Evolutionary conservation across 1,140 invertebrate genomes (phyloP).

Genomic region (Drosophila seguyi): DNA sequence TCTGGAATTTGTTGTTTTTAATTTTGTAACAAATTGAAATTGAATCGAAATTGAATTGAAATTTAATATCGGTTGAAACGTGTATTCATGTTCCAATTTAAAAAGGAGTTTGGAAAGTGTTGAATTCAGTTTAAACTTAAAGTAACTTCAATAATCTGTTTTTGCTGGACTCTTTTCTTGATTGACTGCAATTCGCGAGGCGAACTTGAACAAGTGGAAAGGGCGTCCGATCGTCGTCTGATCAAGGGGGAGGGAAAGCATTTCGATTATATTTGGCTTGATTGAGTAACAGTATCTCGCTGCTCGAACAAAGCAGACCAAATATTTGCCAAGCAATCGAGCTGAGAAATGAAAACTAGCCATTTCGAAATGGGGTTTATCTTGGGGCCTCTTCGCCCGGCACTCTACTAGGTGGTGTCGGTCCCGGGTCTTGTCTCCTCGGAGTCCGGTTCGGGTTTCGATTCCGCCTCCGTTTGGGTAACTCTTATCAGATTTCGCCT

Average conservation of each 20-base stretch:
- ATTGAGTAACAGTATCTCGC: slow-evolving; percentile 60
- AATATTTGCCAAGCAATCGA: slow-evolving; percentile 81
- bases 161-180: not conserved
- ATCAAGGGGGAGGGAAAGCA: not conserved
- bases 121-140: not conserved
- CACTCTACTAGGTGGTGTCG: slow-evolving; percentile 37
- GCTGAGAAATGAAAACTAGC: slow-evolving; percentile 75
- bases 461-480: slow-evolving; percentile 15
- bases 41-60: not conserved
- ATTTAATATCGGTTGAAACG: too few relatives aligned
- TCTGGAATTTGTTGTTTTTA: not conserved
- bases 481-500: slow-evolving; percentile 29
- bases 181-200: not conserved
- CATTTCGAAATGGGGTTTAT: slow-evolving; percentile 69
- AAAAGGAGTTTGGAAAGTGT: not conserved
- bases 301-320: slow-evolving; percentile 67
- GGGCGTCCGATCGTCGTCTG: slow-evolving; percentile 19
- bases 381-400: slow-evolving; percentile 38
- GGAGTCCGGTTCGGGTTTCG: not conserved
- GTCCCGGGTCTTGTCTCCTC: not conserved
- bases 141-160: not conserved
- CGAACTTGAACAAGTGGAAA: not conserved
- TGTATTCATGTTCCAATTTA: not conserved
- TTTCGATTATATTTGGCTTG: slow-evolving; percentile 48
- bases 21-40: not conserved